Base-by-base conservation (phyloP, 2,113 vertebrate genomes). In the Podiceps cristatus region DNA sequence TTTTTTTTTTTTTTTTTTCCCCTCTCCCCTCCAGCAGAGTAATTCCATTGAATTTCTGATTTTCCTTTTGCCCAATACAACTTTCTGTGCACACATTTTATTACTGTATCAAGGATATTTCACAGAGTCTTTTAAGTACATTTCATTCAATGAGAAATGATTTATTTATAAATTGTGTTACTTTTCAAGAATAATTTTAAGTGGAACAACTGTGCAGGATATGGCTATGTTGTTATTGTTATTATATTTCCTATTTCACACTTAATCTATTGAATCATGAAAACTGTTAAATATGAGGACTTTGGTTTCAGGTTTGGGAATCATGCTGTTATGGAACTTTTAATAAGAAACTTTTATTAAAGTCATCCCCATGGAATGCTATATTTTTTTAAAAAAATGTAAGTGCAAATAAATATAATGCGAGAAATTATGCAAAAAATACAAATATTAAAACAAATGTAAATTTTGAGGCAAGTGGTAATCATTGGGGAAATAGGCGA, bases 171-270 rank as follows among this genome's bases (percentile, higher is more conserved):
- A 96, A 96, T 96, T 96, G 59, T 93, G 89, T 91, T 86, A 93
- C 68, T 93, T 96, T 95, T 95, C 95, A 95, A 95, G 76, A 94
- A 87, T 84, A 79, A 91, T 94, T 97, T 94, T 95, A 91, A 93
- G 69, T 79, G 74, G 86, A 96, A 96, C 68, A 96, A 97, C 87
- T 76, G 73, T 78, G 73, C 87, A 95, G 93, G 96, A 95, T 95
- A 96, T 93, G 56, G 86, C 80, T 74, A 82, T 56, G 40, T 87
- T 96, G 64, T 93, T 96, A 91, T 91, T 95, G 76, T 91, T 96
- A 96, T 91, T 95, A 91, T 96, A 96, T 95, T 96, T 96, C 96
- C 95, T 91, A 95, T 85, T 96, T 96, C 95, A 95, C 96, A 97
- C 96, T 93, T 96, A 97, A 96, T 97, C 94, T 95, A 90, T 94